These are phyloP conservation scores for Epistrophella euchroma DNA, from an alignment of 2,888 invertebrate genomes.

Conservation along the genomic window DNA sequence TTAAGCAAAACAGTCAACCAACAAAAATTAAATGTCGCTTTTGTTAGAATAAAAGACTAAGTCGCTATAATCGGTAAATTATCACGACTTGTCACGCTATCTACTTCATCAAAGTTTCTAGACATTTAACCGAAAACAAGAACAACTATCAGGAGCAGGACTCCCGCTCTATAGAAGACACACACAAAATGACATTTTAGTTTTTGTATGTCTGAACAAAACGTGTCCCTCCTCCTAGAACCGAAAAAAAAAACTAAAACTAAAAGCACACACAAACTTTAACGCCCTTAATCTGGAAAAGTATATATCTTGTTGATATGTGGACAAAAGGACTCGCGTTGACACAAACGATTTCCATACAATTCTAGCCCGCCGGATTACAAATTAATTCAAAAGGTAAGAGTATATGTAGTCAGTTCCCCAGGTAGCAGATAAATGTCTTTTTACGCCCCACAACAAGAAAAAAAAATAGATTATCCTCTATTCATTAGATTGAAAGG, in stretches of 20 bases:
- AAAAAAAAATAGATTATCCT: neutral
- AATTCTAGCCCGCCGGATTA: slow-evolving; percentile 11
- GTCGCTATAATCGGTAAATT: slow-evolving; percentile 11
- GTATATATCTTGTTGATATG: slow-evolving; percentile 50
- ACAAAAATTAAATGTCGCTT: neutral
- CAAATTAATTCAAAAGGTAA: neutral
- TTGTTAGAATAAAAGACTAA: neutral
- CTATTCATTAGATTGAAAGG: neutral
- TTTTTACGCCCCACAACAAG: slow-evolving; percentile 17
- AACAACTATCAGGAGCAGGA: neutral
- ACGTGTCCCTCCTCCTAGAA: slow-evolving; percentile 13
- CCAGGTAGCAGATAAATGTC: slow-evolving; percentile 51
- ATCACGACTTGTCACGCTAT: slow-evolving; percentile 4
- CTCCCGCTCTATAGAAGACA: neutral
- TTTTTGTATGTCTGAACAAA: slow-evolving; percentile 36
- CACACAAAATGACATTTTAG: neutral
- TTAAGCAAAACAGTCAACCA: neutral
- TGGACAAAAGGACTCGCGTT: slow-evolving; percentile 51
- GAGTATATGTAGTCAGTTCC: slow-evolving; percentile 6
- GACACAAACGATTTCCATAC: slow-evolving; percentile 53
- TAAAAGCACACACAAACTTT: slow-evolving; percentile 10
- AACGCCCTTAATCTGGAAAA: slow-evolving; percentile 24
- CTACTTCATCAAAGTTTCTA: neutral
- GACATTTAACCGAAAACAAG: neutral
- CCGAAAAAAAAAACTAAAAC: neutral